Evolutionary conservation across 2,113 vertebrate genomes (phyloP).

Genomic region (Psophia crepitans): DNA sequence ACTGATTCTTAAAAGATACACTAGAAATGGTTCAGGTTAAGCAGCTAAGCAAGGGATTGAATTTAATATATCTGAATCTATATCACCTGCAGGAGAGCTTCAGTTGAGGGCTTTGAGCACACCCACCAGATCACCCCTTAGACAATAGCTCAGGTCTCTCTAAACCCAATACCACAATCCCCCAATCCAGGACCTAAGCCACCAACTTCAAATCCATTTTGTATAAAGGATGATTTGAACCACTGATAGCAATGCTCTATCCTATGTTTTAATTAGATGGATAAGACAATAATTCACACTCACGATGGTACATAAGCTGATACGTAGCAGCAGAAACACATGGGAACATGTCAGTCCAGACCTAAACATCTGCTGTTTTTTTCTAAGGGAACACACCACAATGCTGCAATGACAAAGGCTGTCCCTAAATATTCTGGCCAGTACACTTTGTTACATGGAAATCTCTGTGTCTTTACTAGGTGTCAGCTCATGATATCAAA

Average conservation of each 20-base stretch:
- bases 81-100: neutral
- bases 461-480: neutral
- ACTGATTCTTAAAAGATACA: neutral
- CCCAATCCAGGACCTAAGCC: neutral
- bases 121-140: neutral
- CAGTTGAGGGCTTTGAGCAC: neutral
- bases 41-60: neutral
- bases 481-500: neutral
- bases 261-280: neutral
- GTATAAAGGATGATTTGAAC: neutral
- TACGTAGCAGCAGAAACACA: neutral
- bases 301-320: neutral
- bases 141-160: neutral
- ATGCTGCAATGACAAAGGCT: neutral
- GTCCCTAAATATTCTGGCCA: neutral
- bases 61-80: neutral
- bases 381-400: neutral
- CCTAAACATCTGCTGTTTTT: rapidly evolving
- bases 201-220: neutral
- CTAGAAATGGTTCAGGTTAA: neutral
- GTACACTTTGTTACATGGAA: neutral
- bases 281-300: neutral
- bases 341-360: rapidly evolving
- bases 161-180: neutral
- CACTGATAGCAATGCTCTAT: neutral